Evolutionary conservation across 2,888 invertebrate genomes (phyloP).

Genomic region (Lithophane socia): DNA sequence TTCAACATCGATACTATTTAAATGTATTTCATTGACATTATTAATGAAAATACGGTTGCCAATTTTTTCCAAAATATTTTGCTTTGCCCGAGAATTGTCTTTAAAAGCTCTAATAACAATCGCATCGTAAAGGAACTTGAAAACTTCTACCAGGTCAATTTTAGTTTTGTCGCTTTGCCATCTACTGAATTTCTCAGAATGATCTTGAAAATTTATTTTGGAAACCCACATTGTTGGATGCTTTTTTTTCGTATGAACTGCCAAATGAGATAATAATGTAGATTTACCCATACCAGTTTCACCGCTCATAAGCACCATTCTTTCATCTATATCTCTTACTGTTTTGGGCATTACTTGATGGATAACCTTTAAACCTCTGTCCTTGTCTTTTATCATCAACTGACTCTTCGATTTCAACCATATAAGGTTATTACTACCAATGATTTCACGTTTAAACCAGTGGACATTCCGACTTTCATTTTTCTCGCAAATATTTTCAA

Average conservation of each 20-base stretch:
- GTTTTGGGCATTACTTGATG: background rate
- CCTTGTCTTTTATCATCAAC: no score
- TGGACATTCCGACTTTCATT: constrained; percentile 30
- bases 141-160: constrained; percentile 17
- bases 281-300: constrained; percentile 64
- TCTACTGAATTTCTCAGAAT: constrained; percentile 2
- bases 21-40: constrained; percentile 17
- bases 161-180: constrained; percentile 28
- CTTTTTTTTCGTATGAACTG: constrained; percentile 48
- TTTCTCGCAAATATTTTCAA: constrained; percentile 10
- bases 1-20: background rate
- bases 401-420: no score
- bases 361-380: background rate
- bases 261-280: constrained; percentile 54
- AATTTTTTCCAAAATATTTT: background rate
- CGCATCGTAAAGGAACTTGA: constrained; percentile 27
- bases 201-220: constrained; percentile 51
- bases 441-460: constrained; percentile 26
- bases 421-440: background rate
- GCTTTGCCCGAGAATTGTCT: background rate
- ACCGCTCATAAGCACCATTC: constrained; percentile 48
- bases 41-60: background rate
- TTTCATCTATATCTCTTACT: constrained; percentile 49
- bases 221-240: constrained; percentile 49
- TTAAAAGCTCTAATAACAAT: background rate